phyloP scores from a whole-genome alignment of 2,888 invertebrate species.

The Metalampra italica region DNA sequence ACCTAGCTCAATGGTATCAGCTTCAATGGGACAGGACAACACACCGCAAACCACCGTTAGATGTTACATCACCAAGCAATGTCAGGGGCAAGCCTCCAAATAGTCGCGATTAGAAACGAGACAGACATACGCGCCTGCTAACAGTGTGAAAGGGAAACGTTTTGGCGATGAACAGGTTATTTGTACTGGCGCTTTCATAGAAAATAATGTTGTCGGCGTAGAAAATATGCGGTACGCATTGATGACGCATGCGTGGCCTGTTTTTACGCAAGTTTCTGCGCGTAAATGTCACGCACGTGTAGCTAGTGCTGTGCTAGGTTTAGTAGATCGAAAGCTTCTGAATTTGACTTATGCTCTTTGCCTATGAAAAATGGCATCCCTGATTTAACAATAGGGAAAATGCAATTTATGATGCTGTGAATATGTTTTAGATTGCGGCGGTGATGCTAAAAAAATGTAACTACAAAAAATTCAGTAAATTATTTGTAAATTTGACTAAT shows the following conservation, averaged over 20 bases:
- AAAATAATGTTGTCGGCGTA: not conserved
- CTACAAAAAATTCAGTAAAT: too few species aligned
- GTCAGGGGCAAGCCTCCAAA: constrained; percentile 23
- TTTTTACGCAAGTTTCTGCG: too few species aligned
- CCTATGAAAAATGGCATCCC: too few species aligned
- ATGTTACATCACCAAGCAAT: constrained; percentile 14
- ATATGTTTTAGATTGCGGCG: too few species aligned
- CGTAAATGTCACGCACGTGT: not conserved
- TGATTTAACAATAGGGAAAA: too few species aligned
- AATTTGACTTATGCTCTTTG: too few species aligned
- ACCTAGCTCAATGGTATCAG: too few species aligned
- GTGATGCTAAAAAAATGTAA: too few species aligned
- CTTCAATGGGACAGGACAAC: too few species aligned
- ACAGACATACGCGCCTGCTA: not conserved
- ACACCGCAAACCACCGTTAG: not conserved
- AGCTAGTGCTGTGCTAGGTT: not conserved
- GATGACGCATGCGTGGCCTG: too few species aligned
- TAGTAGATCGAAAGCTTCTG: not conserved
- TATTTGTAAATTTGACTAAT: too few species aligned
- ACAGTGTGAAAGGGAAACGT: constrained; percentile 1
- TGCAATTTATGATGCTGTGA: too few species aligned
- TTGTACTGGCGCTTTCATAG: constrained; percentile 11
- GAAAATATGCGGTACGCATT: not conserved
- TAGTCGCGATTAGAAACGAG: not conserved
- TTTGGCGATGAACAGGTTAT: constrained; percentile 8